These are phyloP conservation scores for Oreochromis mossambicus DNA, from an alignment of 2,797 vertebrate species.

Conservation along the genomic window DNA sequence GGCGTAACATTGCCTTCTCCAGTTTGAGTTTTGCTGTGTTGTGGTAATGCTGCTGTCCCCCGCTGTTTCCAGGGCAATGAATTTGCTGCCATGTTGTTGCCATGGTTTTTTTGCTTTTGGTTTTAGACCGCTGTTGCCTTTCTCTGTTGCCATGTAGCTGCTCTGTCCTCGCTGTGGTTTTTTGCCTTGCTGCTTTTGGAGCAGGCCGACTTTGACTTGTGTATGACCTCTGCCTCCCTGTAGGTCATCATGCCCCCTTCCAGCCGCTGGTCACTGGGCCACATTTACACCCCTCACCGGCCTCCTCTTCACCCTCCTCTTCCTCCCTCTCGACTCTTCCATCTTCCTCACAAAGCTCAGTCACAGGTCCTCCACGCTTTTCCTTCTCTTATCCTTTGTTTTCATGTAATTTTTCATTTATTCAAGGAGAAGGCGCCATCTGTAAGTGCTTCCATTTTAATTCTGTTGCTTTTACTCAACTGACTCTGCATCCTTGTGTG, in stretches of 20 bases:
- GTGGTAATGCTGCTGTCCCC: conserved; percentile 19
- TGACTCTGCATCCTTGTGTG: conserved; percentile 27
- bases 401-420: conserved; percentile 26
- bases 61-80: conserved; percentile 45
- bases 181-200: conserved; percentile 4
- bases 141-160: conserved; percentile 41
- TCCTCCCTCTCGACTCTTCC: conserved; percentile 79
- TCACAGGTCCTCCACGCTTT: conserved; percentile 76
- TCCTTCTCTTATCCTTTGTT: conserved; percentile 56
- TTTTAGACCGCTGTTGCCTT: conserved; percentile 43
- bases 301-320: conserved; percentile 81
- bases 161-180: conserved; percentile 30
- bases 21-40: conserved; percentile 29
- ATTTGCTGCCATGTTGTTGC: conserved; percentile 45
- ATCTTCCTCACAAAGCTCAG: conserved; percentile 76
- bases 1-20: conserved; percentile 15
- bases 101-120: conserved; percentile 44
- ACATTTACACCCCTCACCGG: conserved; percentile 80
- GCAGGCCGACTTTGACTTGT: conserved; percentile 62
- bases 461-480: not conserved
- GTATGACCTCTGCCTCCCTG: conserved; percentile 67
- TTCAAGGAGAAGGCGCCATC: not conserved
- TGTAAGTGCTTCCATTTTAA: conserved; percentile 44
- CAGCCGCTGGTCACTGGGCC: conserved; percentile 80
- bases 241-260: conserved; percentile 76